Evolutionary conservation across 2,113 vertebrate genomes (phyloP).

Genomic region (Tachuris rubrigastra): DNA sequence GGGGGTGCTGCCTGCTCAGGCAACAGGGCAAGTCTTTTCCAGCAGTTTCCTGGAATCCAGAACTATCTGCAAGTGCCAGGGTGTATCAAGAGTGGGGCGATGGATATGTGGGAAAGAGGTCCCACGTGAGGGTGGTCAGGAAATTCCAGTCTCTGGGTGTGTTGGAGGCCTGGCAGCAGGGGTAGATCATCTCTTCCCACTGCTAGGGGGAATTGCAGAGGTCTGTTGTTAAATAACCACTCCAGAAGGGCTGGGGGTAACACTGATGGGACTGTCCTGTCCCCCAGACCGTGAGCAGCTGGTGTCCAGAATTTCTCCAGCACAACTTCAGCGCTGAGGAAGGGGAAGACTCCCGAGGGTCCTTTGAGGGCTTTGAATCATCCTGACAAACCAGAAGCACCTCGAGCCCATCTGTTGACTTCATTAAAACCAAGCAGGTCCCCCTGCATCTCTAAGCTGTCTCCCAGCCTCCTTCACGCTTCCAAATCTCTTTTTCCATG

Average conservation of each 20-base stretch:
- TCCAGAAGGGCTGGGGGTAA: not conserved
- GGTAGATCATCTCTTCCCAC: not conserved
- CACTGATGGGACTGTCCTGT: not conserved
- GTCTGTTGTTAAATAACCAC: not conserved
- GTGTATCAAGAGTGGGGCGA: not conserved
- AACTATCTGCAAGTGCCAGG: not conserved
- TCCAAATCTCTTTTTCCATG: not conserved
- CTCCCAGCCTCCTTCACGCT: not conserved
- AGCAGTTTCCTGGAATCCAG: not conserved
- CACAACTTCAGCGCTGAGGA: fast-evolving
- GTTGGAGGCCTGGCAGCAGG: not conserved
- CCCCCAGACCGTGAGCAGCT: not conserved
- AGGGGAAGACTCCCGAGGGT: not conserved
- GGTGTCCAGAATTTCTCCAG: not conserved
- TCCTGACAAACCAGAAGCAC: not conserved
- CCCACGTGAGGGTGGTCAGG: not conserved
- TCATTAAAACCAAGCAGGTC: not conserved
- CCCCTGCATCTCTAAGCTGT: not conserved
- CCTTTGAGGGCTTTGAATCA: not conserved
- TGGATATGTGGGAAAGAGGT: not conserved
- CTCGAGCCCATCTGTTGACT: not conserved
- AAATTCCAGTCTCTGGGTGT: not conserved
- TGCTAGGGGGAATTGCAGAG: not conserved
- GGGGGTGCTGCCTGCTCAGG: not conserved
- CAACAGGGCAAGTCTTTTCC: not conserved